Conservation (phyloP, 2,888 invertebrate species). For the Oasisia sp. region DNA sequence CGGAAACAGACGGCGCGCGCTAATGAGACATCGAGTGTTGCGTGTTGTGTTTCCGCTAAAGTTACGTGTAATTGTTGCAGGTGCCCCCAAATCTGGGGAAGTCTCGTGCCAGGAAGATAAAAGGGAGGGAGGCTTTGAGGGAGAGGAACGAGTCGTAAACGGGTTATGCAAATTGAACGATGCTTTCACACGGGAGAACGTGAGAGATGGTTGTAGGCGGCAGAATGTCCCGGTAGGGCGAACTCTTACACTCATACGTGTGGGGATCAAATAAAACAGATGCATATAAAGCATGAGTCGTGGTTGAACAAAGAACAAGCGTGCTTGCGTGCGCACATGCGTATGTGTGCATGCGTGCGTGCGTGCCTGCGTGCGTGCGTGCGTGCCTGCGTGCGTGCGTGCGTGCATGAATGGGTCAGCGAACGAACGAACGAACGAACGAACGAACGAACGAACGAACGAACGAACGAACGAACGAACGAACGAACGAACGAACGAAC, state of each 20-base stretch:
- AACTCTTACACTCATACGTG: too few relatives aligned
- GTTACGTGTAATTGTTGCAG: constrained; percentile 6
- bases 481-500: too few relatives aligned
- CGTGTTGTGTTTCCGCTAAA: background rate
- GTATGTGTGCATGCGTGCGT: too few relatives aligned
- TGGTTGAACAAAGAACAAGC: background rate
- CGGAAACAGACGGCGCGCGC: background rate
- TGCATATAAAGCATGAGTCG: background rate
- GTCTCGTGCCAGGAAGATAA: background rate
- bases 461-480: too few relatives aligned
- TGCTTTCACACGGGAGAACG: background rate
- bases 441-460: too few relatives aligned
- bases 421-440: too few relatives aligned
- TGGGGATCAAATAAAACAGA: too few relatives aligned
- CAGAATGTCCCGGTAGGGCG: too few relatives aligned
- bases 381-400: too few relatives aligned
- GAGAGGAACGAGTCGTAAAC: background rate
- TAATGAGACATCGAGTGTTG: background rate
- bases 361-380: background rate
- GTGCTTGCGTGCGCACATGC: background rate
- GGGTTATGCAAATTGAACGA: background rate
- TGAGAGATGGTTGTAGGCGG: too few relatives aligned
- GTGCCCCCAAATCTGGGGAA: background rate
- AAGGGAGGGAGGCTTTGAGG: background rate
- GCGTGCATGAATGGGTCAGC: too few relatives aligned